Percentiles rank a stretch among this genome's conserved stretches.
Evolutionary conservation across 2,797 vertebrate genomes (phyloP).

Genomic region (Natrix natrix): DNA sequence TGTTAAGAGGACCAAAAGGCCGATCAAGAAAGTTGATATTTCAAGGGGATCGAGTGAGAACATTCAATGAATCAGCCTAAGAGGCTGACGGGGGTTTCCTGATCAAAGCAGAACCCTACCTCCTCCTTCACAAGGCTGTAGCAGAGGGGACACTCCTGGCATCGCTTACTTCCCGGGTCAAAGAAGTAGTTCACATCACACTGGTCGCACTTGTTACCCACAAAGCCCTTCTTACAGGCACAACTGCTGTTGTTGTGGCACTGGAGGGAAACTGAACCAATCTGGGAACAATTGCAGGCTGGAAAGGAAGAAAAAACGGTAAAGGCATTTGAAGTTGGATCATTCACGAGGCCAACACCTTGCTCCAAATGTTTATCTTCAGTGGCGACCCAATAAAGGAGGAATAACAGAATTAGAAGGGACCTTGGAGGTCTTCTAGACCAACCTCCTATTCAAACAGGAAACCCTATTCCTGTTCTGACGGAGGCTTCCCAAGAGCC

Average conservation of each 20-base stretch:
- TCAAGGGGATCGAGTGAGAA: background rate
- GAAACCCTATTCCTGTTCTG: background rate
- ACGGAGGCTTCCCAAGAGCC: too few relatives aligned
- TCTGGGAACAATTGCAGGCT: slow-evolving; percentile 91
- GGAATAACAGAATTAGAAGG: background rate
- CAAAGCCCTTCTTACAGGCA: slow-evolving; percentile 80
- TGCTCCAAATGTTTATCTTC: background rate
- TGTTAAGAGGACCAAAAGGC: background rate
- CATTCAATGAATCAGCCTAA: background rate
- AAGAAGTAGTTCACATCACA: slow-evolving; percentile 88
- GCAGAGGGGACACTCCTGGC: slow-evolving; percentile 86
- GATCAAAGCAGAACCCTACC: slow-evolving; percentile 65
- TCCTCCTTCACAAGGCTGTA: slow-evolving; percentile 82
- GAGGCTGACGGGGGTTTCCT: background rate
- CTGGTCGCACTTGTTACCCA: slow-evolving; percentile 87
- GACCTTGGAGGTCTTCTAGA: background rate
- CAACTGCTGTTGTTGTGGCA: slow-evolving; percentile 87
- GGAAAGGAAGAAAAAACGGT: background rate
- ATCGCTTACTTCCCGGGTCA: slow-evolving; percentile 69
- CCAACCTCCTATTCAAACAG: background rate
- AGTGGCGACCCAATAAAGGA: background rate
- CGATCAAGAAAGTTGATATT: background rate
- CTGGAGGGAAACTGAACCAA: slow-evolving; percentile 84
- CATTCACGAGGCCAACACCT: background rate
- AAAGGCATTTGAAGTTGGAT: background rate